Evolutionary conservation across 1,140 invertebrate species (phyloP).

Genomic region (Megathymus violae): DNA sequence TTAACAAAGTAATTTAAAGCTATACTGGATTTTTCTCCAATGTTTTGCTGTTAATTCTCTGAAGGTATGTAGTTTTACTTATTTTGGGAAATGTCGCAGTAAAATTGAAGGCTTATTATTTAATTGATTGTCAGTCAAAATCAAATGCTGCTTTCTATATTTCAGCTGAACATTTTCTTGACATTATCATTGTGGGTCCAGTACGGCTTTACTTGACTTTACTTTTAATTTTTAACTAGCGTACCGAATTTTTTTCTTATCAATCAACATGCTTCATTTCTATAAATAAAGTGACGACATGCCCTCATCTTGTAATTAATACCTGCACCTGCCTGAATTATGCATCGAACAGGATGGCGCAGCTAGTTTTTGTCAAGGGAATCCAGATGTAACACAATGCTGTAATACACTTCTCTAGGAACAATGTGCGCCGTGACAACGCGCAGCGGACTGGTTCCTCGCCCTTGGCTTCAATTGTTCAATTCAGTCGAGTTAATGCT

Average conservation of each 20-base stretch:
- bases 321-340: constrained; percentile 30
- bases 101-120: too few species aligned
- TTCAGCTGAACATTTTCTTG: too few species aligned
- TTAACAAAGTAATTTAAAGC: constrained; percentile 19
- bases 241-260: not conserved
- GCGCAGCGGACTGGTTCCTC: constrained; percentile 22
- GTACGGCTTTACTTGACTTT: too few species aligned
- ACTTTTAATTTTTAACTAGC: too few species aligned
- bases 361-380: constrained; percentile 25
- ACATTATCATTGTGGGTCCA: too few species aligned
- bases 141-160: too few species aligned
- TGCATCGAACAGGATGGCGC: constrained; percentile 28
- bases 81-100: too few species aligned
- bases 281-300: constrained; percentile 25
- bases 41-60: not conserved
- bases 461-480: constrained; percentile 25
- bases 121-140: too few species aligned
- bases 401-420: constrained; percentile 30
- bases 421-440: constrained; percentile 29
- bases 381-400: constrained; percentile 32
- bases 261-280: constrained; percentile 13
- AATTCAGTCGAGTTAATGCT: constrained; percentile 11
- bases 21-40: constrained; percentile 1
- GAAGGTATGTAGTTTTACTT: not conserved
- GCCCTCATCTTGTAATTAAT: constrained; percentile 31